phyloP scores from a whole-genome alignment of 2,888 invertebrate genomes.

The Chymomyza caudatula region DNA sequence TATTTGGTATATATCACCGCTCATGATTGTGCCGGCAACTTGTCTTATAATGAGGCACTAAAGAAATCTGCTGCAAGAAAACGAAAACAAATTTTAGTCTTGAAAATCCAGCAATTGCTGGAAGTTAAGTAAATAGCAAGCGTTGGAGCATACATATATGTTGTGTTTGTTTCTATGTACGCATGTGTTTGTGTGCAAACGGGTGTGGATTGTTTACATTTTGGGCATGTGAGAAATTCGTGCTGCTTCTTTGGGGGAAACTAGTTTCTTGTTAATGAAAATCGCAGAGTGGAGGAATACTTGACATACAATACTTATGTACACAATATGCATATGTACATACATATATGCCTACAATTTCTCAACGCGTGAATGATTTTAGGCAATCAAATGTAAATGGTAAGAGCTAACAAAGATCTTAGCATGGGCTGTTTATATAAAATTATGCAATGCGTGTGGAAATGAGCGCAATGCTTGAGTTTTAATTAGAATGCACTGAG shows the following conservation, averaged over 20 bases:
- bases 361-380: not conserved
- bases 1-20: conserved; percentile 70
- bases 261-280: not conserved
- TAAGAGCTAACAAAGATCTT: not conserved
- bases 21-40: conserved; percentile 48
- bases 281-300: not conserved
- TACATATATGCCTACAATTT: not conserved
- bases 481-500: conserved; percentile 65
- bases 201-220: conserved; percentile 61
- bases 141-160: not conserved
- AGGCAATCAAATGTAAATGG: not conserved
- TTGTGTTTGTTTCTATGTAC: not conserved
- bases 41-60: not conserved
- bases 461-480: conserved; percentile 57
- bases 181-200: conserved; percentile 12
- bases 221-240: conserved; percentile 10
- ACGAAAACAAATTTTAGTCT: not conserved
- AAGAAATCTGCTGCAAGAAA: not conserved
- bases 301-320: no score
- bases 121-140: not conserved
- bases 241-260: not conserved
- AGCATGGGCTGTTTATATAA: not conserved
- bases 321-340: no score
- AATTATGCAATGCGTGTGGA: conserved; percentile 65
- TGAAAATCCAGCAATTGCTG: not conserved